These are phyloP conservation scores for Aix galericulata DNA, from an alignment of 2,113 vertebrate species.

Conservation along the genomic window DNA sequence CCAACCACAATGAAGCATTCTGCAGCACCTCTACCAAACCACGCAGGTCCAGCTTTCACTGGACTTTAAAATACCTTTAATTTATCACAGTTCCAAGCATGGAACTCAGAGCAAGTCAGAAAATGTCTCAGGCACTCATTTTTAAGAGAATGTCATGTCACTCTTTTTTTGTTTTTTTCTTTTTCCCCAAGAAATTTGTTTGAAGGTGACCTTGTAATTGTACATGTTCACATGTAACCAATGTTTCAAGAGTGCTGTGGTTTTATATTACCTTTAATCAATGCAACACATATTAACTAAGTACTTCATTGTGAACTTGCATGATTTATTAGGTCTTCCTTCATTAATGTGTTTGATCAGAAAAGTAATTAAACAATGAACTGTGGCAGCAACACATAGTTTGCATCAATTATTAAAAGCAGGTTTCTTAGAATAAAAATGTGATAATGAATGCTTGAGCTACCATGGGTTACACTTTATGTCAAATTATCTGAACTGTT, in stretches of 20 bases:
- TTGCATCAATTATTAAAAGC: constrained; percentile 73
- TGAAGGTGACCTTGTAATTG: constrained; percentile 69
- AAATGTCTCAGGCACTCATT: background rate
- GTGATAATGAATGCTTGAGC: constrained; percentile 56
- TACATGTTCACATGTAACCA: background rate
- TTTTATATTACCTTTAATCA: constrained; percentile 71
- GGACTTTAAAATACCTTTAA: background rate
- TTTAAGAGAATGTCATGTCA: background rate
- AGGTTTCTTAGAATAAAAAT: constrained; percentile 63
- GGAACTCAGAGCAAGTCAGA: background rate
- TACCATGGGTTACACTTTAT: constrained; percentile 14
- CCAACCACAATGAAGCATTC: background rate
- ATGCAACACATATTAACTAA: constrained; percentile 76
- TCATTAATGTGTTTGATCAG: constrained; percentile 80
- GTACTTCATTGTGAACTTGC: constrained; percentile 54
- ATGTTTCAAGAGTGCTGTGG: constrained; percentile 14
- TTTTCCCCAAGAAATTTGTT: background rate
- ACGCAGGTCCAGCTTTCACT: background rate
- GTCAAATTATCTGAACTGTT: constrained; percentile 55
- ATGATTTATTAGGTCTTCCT: constrained; percentile 75
- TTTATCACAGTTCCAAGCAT: background rate
- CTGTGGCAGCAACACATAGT: constrained; percentile 63
- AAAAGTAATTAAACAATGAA: constrained; percentile 81
- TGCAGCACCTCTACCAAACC: background rate
- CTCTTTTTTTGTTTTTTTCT: background rate